phyloP scores from a whole-genome alignment of 2,888 invertebrate species.

The Crioceris asparagi region DNA sequence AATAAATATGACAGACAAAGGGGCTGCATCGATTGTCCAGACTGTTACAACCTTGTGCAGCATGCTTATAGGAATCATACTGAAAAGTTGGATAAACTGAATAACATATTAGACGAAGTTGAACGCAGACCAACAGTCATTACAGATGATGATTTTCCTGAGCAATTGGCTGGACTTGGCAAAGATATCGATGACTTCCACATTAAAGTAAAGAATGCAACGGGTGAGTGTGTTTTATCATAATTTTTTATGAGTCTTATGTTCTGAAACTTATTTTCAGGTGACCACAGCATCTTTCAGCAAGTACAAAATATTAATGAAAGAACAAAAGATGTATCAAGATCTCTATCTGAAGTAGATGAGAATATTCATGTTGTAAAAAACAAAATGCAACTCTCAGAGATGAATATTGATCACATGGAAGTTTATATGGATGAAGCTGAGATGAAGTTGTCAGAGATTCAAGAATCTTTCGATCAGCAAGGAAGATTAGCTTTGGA shows the following conservation, averaged over 20 bases:
- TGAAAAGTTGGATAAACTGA: constrained; percentile 60
- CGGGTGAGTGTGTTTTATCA: constrained; percentile 44
- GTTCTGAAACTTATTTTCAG: too few relatives aligned
- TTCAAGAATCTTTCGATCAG: constrained; percentile 37
- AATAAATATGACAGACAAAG: constrained; percentile 88
- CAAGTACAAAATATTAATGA: constrained; percentile 61
- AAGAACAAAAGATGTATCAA: constrained; percentile 55
- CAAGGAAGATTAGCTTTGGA: constrained; percentile 68
- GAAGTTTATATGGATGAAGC: constrained; percentile 33
- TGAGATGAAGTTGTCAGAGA: constrained; percentile 28
- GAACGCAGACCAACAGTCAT: constrained; percentile 86
- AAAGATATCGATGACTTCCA: constrained; percentile 64
- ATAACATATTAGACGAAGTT: constrained; percentile 71
- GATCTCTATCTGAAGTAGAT: constrained; percentile 36
- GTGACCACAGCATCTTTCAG: constrained; percentile 15
- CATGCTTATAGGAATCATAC: constrained; percentile 60
- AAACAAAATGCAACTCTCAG: constrained; percentile 11
- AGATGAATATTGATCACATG: constrained; percentile 17
- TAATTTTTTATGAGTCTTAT: too few relatives aligned
- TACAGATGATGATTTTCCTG: constrained; percentile 83
- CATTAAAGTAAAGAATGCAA: constrained; percentile 61
- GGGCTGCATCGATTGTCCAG: constrained; percentile 84
- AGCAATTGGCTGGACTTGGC: constrained; percentile 67
- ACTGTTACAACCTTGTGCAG: constrained; percentile 91
- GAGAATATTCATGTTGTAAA: constrained; percentile 37